A percentile compares a stretch with the other conserved stretches of the same genome.
Conservation (phyloP, 1,140 invertebrate genomes). For the Antheraea pernyi region DNA sequence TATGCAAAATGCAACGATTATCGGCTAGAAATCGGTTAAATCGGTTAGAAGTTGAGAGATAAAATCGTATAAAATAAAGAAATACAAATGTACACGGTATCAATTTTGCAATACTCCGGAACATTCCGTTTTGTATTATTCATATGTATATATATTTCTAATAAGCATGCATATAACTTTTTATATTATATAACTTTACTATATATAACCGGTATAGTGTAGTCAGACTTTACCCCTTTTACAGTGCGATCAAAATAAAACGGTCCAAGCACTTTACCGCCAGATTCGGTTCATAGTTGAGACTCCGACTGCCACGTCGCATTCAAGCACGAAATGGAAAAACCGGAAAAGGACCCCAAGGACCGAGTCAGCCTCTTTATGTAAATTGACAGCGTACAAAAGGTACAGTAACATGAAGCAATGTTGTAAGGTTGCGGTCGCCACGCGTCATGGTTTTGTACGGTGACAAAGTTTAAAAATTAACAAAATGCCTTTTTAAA, state of each 20-base stretch:
- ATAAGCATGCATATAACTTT: too few relatives aligned
- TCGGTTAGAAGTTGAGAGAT: too few relatives aligned
- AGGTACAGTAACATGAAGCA: constrained; percentile 60
- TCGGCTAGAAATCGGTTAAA: too few relatives aligned
- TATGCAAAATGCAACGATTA: too few relatives aligned
- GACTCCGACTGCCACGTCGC: constrained; percentile 34
- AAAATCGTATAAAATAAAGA: too few relatives aligned
- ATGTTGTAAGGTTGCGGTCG: constrained; percentile 55
- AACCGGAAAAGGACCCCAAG: constrained; percentile 62
- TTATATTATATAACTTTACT: too few relatives aligned
- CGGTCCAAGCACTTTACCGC: constrained; percentile 40
- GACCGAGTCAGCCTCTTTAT: constrained; percentile 57
- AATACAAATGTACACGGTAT: too few relatives aligned
- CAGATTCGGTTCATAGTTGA: constrained; percentile 46
- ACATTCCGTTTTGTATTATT: too few relatives aligned
- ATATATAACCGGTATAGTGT: too few relatives aligned
- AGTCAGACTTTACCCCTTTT: constrained; percentile 30
- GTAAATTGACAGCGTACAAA: constrained; percentile 62
- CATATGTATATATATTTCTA: too few relatives aligned
- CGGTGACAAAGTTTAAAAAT: constrained; percentile 15
- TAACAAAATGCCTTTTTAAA: constrained; percentile 33
- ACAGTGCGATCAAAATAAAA: constrained; percentile 53
- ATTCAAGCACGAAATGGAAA: constrained; percentile 64
- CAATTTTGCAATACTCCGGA: too few relatives aligned
- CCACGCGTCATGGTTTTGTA: constrained; percentile 19